Conservation (phyloP, 2,113 vertebrate genomes). For the Lipophrys pholis region DNA sequence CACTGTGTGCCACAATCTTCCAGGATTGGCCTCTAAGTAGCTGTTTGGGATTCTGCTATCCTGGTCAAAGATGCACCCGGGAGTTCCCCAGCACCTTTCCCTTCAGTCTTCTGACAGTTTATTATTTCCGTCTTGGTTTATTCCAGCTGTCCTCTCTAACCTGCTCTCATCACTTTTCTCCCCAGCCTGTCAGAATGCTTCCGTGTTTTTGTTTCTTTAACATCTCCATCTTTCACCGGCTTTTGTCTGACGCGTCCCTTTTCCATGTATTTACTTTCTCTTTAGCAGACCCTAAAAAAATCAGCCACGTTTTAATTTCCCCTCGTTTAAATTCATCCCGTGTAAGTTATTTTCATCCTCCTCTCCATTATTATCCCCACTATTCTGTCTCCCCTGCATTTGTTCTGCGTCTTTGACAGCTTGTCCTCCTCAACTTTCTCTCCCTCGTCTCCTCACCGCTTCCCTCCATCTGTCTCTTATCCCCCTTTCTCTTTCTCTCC, state of each 20-base stretch:
- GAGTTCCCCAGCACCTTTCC: conserved; percentile 9
- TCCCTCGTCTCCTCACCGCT: conserved; percentile 17
- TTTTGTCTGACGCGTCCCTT: no score
- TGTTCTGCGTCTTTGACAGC: conserved; percentile 17
- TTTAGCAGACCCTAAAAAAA: no score
- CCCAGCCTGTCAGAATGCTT: conserved; percentile 7
- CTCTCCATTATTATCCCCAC: background rate
- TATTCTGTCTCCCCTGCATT: background rate
- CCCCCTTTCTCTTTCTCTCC: conserved; percentile 24
- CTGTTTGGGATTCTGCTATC: conserved; percentile 23
- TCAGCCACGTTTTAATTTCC: no score
- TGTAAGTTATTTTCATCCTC: conserved; percentile 5
- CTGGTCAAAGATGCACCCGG: conserved; percentile 21
- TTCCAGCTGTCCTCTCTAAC: background rate
- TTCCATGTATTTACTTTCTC: no score
- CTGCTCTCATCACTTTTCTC: background rate
- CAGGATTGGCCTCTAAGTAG: conserved; percentile 1
- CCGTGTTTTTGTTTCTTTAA: background rate
- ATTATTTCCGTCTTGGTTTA: conserved; percentile 14
- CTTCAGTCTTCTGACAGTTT: conserved; percentile 10
- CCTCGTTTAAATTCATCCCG: background rate
- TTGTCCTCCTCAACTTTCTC: conserved; percentile 30
- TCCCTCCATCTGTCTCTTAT: conserved; percentile 49
- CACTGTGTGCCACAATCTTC: no score
- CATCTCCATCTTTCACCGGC: no score